Conservation (phyloP, 2,113 vertebrate species). For the Dromas ardeola region DNA sequence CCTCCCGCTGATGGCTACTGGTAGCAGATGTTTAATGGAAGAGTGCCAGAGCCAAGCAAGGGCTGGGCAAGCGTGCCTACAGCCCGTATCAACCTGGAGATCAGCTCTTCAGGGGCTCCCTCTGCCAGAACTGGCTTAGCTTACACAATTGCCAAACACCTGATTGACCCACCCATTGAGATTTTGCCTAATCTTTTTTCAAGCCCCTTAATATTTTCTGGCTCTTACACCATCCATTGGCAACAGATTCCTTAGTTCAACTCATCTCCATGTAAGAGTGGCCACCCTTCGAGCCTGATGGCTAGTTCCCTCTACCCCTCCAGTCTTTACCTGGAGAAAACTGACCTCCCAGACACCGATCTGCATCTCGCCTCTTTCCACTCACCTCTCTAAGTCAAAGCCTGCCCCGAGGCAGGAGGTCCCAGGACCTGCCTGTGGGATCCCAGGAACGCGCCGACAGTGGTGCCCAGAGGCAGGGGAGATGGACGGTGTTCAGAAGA, state of each 20-base stretch:
- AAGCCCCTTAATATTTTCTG: neutral
- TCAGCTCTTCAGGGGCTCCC: neutral
- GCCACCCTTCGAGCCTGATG: neutral
- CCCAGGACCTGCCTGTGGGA: neutral
- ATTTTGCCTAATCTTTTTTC: neutral
- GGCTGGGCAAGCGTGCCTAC: neutral
- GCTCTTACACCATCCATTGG: neutral
- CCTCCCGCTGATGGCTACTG: neutral
- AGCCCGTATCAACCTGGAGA: neutral
- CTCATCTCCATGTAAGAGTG: rapidly evolving
- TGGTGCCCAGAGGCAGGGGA: neutral
- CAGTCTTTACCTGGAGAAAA: neutral
- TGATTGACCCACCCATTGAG: neutral
- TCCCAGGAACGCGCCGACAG: neutral
- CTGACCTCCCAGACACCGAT: neutral
- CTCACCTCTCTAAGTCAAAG: neutral
- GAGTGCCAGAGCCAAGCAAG: neutral
- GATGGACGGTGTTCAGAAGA: rapidly evolving
- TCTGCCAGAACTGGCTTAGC: neutral
- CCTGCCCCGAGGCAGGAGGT: neutral
- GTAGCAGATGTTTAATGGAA: neutral
- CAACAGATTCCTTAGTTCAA: neutral
- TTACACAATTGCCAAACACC: neutral
- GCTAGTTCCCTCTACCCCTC: neutral
- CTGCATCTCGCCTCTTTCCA: rapidly evolving